Percentiles rank a stretch among this genome's conserved stretches.
Conservation (phyloP, 2,797 vertebrate species). For the Varecia variegata region DNA sequence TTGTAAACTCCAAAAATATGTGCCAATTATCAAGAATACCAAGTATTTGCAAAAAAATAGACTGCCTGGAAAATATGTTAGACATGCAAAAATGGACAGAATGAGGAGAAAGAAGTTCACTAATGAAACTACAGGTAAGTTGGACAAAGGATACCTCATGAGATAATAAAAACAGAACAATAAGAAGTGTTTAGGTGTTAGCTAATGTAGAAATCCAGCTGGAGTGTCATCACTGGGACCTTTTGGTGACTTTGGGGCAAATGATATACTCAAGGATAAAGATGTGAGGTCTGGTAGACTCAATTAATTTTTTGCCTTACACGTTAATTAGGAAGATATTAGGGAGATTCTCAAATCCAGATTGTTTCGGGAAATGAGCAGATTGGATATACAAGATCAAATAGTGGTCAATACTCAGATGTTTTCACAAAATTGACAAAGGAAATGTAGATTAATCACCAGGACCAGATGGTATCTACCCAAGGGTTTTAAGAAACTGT, state of each 20-base stretch:
- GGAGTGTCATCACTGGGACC: neutral
- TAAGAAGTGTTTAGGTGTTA: neutral
- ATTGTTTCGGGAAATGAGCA: conserved; percentile 48
- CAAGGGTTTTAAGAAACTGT: conserved; percentile 26
- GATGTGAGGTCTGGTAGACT: neutral
- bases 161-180: neutral
- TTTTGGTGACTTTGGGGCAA: neutral
- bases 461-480: conserved; percentile 52
- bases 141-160: neutral
- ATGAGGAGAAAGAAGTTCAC: neutral
- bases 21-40: neutral
- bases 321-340: conserved; percentile 37
- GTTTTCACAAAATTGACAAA: conserved; percentile 56
- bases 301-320: neutral
- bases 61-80: neutral
- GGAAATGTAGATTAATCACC: conserved; percentile 64
- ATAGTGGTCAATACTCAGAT: conserved; percentile 57
- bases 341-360: conserved; percentile 7
- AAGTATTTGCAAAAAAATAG: neutral
- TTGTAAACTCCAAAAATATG: neutral
- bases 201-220: neutral
- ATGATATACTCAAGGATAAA: neutral
- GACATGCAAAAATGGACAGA: neutral
- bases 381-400: conserved; percentile 60
- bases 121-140: neutral